Evolutionary conservation across 2,888 invertebrate species (phyloP), one percentile per base, ranked within the genome.

Genomic region (Volucella zonaria): DNA sequence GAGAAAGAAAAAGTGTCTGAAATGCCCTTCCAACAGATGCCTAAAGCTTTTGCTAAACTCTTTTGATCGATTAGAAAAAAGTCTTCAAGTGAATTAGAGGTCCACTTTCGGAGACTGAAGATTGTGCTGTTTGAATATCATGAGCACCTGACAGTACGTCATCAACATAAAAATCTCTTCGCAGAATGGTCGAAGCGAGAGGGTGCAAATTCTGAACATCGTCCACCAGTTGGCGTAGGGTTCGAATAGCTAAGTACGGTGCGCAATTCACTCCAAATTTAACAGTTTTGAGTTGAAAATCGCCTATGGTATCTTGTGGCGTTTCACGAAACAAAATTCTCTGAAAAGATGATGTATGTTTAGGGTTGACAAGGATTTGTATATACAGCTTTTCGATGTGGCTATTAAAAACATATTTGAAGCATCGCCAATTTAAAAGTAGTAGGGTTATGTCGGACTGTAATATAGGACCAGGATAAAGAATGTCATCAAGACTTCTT

Each of bases 381-480:
- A 45, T 31, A 40, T 61, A 58, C 73, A 62, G 64, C 54, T 74
- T 74, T 12, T 62, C 54, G 6, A 74, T 12, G 38, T 74, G 54
- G 2, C 14, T 45, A 10, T 54, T 64, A 40, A 74, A 74, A 4
- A 74, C 64, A 31, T 45, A 56, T 23, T 38, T n/a, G 4, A 31
- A 74, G n/a, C 52, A 56, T 1, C 74, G 43, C 74, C 74, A 74
- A 3, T 45, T 12, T 2, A 74, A n/a, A 0, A 45, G 40, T 6
- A 74, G 74, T 6, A 51, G 9, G 10, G 54, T 54, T 1, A 74
- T 12, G n/a, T 64, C 74, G 4, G 54, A 31, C 14, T 70, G 68
- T 12, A 70, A 23, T 1, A 43, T 12, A 2, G 56, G 56, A 9
- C 68, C 68, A 4, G 45, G 18, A 6, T 56, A 23, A 12, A 70